A percentile compares a stretch with the other conserved stretches of the same genome.
Conservation (phyloP, 2,113 vertebrate species). For the Gallinago undulata region DNA sequence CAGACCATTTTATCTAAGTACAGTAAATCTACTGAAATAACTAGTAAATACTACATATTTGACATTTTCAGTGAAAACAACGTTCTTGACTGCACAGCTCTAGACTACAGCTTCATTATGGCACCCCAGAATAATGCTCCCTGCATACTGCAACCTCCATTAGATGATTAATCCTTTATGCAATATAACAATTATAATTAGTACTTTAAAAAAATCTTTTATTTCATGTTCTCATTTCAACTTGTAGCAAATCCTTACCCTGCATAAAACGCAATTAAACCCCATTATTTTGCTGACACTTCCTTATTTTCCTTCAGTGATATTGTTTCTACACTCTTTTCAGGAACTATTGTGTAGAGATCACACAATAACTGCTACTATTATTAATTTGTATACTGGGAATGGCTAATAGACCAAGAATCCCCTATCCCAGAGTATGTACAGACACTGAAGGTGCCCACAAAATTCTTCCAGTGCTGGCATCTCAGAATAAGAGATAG, state of each 20-base stretch:
- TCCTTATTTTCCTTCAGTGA: not conserved
- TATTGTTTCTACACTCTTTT: not conserved
- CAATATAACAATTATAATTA: not conserved
- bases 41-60: not conserved
- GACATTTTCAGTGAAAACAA: not conserved
- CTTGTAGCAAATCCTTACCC: not conserved
- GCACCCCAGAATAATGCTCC: not conserved
- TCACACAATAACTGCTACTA: not conserved
- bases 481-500: too few relatives aligned
- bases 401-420: not conserved
- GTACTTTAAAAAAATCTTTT: not conserved
- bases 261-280: not conserved
- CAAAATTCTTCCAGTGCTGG: not conserved
- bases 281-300: not conserved
- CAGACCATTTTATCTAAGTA: not conserved
- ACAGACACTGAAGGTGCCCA: not conserved
- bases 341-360: not conserved
- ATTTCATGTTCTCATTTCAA: not conserved
- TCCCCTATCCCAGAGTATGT: accelerated
- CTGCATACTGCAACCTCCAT: not conserved
- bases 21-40: not conserved
- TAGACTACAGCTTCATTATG: not conserved
- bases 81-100: not conserved
- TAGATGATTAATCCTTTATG: not conserved
- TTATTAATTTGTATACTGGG: not conserved